Evolutionary conservation across 2,797 vertebrate genomes (phyloP), one percentile per base, ranked within the genome.

Genomic region (Holocentrus rufus): DNA sequence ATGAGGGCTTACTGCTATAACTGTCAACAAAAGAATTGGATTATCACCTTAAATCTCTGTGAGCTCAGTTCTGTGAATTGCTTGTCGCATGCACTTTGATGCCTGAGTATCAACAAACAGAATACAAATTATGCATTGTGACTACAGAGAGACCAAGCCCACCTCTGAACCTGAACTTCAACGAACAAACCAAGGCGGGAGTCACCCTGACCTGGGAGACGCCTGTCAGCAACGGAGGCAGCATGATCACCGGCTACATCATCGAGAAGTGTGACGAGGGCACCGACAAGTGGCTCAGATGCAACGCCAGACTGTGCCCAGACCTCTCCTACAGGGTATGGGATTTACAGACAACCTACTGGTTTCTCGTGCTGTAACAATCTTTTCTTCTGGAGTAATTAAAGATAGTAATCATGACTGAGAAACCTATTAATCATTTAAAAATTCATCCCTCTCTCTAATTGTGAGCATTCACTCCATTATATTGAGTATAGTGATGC

Each of bases 171-270:
- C 93, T 97, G 46, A 94, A 92, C 83, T 95, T 93, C 85, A 94
- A 93, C 14, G 94, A 98, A 67, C 96, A 96, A 91, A 97, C 94
- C 58, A 95, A 94, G 82, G 92, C 95, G 2, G 96, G 95, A 0
- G 94, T 99, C 82, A 95, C 96, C 4, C 93, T 99, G 80, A 95
- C 92, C 3, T 99, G 98, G 98, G 98, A 99, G 67, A 97, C 96
- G 1, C 97, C 98, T 10, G n/a, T 93, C 0, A 94, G 88, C 69
- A 96, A 98, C 6, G 98, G 98, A 18, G 97, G 98, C 84, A 97
- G 97, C 87, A 96, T 96, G 82, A 90, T 99, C 90, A 91, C 97
- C 11, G 98, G 98, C 56, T 99, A 99, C 77, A 96, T 99, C 78
- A 90, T 99, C 66, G 95, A 99, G 88, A 95, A 95, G 70, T 94